These are phyloP conservation scores for Hylaeus anthracinus DNA, from an alignment of 1,140 invertebrate species.

Conservation along the genomic window DNA sequence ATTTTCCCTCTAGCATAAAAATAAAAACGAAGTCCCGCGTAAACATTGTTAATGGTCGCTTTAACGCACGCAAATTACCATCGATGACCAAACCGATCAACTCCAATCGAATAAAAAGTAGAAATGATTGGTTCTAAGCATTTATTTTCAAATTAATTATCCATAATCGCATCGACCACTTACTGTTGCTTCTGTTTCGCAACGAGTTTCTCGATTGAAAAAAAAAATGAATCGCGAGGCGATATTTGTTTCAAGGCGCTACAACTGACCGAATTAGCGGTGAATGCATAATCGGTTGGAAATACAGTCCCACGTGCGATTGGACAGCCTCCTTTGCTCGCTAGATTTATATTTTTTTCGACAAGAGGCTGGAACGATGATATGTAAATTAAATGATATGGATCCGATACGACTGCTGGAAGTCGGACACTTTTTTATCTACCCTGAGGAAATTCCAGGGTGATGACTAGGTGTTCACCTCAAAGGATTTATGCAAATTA, in stretches of 20 bases:
- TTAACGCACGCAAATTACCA: conserved; percentile 27
- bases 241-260: conserved; percentile 16
- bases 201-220: conserved; percentile 28
- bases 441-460: neutral
- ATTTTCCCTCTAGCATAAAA: neutral
- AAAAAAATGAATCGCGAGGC: neutral
- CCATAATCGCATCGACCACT: too few relatives aligned
- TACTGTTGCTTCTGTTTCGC: conserved; percentile 31
- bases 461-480: too few relatives aligned
- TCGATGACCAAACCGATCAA: neutral
- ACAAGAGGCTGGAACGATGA: neutral
- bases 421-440: neutral
- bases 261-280: conserved; percentile 32
- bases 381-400: neutral
- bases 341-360: neutral
- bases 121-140: too few relatives aligned
- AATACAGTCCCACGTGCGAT: neutral
- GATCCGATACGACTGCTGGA: neutral
- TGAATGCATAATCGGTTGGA: conserved; percentile 23
- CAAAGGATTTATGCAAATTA: too few relatives aligned
- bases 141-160: too few relatives aligned
- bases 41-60: conserved; percentile 10
- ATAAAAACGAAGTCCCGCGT: neutral
- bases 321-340: neutral
- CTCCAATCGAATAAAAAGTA: too few relatives aligned